phyloP scores from a whole-genome alignment of 2,797 vertebrate species.

The Glossophaga mutica region DNA sequence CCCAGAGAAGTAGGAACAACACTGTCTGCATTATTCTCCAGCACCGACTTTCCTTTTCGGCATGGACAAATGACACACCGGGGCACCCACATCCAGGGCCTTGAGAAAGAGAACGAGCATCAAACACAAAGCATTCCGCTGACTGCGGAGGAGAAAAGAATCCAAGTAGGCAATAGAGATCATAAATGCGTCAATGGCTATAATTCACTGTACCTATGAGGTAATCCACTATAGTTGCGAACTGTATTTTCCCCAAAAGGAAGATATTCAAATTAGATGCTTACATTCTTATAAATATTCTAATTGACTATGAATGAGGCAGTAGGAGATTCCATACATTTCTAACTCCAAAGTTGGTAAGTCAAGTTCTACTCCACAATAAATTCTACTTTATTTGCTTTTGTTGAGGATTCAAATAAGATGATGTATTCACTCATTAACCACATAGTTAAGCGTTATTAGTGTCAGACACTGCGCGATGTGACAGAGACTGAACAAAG shows the following conservation, averaged over 20 bases:
- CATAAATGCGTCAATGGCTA: conserved; percentile 30
- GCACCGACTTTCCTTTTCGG: conserved; percentile 33
- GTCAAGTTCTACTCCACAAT: neutral
- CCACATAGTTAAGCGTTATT: neutral
- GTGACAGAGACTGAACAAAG: neutral
- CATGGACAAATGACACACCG: conserved; percentile 47
- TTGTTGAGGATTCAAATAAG: neutral
- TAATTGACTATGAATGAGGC: neutral
- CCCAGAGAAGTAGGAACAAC: conserved; percentile 39
- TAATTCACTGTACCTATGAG: neutral
- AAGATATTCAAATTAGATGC: conserved; percentile 13
- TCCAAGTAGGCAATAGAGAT: neutral
- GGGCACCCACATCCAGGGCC: conserved; percentile 15
- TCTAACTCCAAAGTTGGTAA: neutral
- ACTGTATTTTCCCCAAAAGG: neutral
- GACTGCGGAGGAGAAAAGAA: neutral
- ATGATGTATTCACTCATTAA: neutral
- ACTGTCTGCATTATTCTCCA: conserved; percentile 29
- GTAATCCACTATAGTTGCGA: neutral
- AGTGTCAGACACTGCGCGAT: neutral
- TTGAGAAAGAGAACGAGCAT: conserved; percentile 31
- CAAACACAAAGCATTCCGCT: neutral
- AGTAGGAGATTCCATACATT: neutral
- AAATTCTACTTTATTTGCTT: conserved; percentile 7
- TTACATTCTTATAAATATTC: conserved; percentile 22